Evolutionary conservation across 1,140 invertebrate genomes (phyloP).

Genomic region (Drosophila leontia): DNA sequence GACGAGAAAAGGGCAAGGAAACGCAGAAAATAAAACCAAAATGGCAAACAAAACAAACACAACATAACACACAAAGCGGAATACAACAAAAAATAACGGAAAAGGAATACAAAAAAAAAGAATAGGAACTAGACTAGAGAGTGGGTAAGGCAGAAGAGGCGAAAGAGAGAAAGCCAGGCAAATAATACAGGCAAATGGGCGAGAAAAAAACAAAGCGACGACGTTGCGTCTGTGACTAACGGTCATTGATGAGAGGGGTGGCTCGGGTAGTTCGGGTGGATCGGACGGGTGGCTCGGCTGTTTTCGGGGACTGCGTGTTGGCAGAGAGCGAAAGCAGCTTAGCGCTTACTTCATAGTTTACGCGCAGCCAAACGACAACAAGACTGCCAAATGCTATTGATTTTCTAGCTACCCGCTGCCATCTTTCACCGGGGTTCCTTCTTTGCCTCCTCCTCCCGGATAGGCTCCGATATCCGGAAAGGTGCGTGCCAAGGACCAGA

Average conservation of each 20-base stretch:
- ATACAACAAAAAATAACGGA: conserved; percentile 30
- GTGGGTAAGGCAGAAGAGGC: conserved; percentile 18
- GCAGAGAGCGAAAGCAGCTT: conserved; percentile 76
- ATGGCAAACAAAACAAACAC: conserved; percentile 71
- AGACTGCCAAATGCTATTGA: conserved; percentile 79
- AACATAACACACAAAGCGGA: conserved; percentile 35
- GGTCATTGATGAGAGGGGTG: conserved; percentile 42
- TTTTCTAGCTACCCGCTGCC: conserved; percentile 49
- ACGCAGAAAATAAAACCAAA: conserved; percentile 69
- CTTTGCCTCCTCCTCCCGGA: not conserved
- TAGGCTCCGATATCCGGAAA: conserved; percentile 46
- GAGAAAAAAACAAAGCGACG: conserved; percentile 72
- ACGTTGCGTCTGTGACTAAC: conserved; percentile 79
- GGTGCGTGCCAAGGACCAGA: conserved; percentile 50
- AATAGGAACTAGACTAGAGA: conserved; percentile 31
- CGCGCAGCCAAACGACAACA: conserved; percentile 59
- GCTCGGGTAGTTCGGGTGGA: not conserved
- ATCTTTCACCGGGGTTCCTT: not conserved
- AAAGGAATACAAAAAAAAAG: conserved; percentile 11
- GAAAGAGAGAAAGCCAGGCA: conserved; percentile 40
- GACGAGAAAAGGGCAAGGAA: conserved; percentile 55
- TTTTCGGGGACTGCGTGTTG: conserved; percentile 36
- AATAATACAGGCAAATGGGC: conserved; percentile 43
- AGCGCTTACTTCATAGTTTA: conserved; percentile 81
- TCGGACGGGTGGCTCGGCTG: not conserved